Evolutionary conservation across 2,888 invertebrate species (phyloP).

Genomic region (Idaea straminata): DNA sequence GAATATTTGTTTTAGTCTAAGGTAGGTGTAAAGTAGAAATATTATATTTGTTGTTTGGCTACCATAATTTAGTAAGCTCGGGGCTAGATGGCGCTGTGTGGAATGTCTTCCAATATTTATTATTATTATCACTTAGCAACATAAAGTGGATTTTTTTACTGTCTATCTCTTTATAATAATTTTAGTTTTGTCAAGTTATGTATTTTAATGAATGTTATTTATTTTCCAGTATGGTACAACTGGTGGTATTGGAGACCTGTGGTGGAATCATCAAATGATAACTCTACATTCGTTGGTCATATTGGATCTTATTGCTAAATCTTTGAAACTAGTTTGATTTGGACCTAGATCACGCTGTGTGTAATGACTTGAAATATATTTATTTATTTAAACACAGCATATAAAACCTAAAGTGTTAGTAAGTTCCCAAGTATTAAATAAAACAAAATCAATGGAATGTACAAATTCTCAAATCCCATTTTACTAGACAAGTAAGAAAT

Average conservation of each 20-base stretch:
- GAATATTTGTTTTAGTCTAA: background rate
- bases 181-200: background rate
- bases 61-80: background rate
- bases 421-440: conserved; percentile 9
- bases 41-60: background rate
- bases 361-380: too few species aligned
- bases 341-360: too few species aligned
- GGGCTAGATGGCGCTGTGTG: background rate
- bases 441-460: conserved; percentile 55
- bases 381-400: too few species aligned
- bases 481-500: conserved; percentile 41
- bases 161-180: background rate
- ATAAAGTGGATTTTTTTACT: background rate
- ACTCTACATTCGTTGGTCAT: conserved; percentile 82
- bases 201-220: conserved; percentile 15
- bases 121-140: background rate
- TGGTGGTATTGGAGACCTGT: conserved; percentile 91
- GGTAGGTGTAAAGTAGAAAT: background rate
- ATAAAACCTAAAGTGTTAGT: too few species aligned
- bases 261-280: conserved; percentile 81
- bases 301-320: conserved; percentile 86
- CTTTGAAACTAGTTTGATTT: conserved; percentile 3
- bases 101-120: too few species aligned
- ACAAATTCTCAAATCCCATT: conserved; percentile 55
- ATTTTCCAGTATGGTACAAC: conserved; percentile 88